Base-by-base conservation (phyloP, 2,888 invertebrate genomes). In the Argyresthia goedartella region DNA sequence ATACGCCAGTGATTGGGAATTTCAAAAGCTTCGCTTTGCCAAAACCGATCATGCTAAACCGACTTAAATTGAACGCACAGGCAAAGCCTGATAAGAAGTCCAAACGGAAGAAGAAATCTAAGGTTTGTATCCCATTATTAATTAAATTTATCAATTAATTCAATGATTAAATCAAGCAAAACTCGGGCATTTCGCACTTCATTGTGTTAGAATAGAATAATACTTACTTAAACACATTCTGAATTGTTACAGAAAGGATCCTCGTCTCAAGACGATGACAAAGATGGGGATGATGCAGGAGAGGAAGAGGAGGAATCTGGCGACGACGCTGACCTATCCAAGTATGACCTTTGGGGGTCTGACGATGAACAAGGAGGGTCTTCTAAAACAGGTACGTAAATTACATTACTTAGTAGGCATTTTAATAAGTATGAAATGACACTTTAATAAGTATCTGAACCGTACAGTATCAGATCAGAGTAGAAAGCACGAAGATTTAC, bases 291-390 rank as follows among this genome's bases (percentile, higher is more conserved):
- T 72, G 1, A 88, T 80, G 0, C 88, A 80, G 4, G 89, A 0
- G 91, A 90, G 0, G 90, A 89, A 0, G 90, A 90, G 8, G 88
- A 88, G 50, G 89, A 89, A 52, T 89, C 89, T 0, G 90, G 90
- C 0, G 90, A 90, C 52, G 86, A 87, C 51, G 92, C 89, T 10
- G 93, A 94, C 72, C 82, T 94, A 49, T 92, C 93, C 25, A 94
- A 94, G 70, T 95, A 94, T 71, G 93, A 93, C 68, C 80, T 94
- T 45, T 93, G 92, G 91, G 92, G 92, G 55, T 89, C 89, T 58
- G 91, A 91, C 55, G 90, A 89, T 47, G 90, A 88, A 54, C 75
- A 86, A 57, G 73, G 71, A 49, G 70, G 70, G 55, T 62, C 77
- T 25, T 71, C 75, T 1, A 80, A 80, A 15, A 14, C 25, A 11